phyloP scores from a whole-genome alignment of 2,797 vertebrate genomes.

The Parambassis ranga region DNA sequence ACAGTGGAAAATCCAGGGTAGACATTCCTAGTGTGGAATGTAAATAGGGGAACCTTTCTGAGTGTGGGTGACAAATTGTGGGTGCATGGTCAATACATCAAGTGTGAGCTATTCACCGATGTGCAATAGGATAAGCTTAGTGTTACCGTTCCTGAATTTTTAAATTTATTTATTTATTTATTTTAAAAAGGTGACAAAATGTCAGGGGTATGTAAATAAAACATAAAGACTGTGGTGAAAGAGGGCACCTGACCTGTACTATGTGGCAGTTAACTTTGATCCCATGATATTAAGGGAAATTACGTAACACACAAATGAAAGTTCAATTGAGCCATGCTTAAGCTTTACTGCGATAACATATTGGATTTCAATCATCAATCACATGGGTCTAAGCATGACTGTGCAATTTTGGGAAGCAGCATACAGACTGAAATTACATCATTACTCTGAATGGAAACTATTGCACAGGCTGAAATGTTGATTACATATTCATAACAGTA shows the following conservation, averaged over 20 bases:
- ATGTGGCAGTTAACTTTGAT: not conserved
- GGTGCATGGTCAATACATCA: slow-evolving; percentile 40
- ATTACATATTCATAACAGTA: not conserved
- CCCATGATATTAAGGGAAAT: not conserved
- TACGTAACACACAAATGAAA: not conserved
- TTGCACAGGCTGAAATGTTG: not conserved
- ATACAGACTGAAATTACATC: not conserved
- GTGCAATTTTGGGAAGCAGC: not conserved
- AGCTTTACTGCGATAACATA: not conserved
- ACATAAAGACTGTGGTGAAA: too few relatives aligned
- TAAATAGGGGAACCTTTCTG: slow-evolving; percentile 70
- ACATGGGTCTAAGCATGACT: not conserved
- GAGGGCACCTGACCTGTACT: too few relatives aligned
- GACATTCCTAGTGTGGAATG: slow-evolving; percentile 68
- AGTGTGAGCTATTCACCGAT: slow-evolving; percentile 21
- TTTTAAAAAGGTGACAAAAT: too few relatives aligned
- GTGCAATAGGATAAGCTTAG: not conserved
- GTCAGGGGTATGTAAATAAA: too few relatives aligned
- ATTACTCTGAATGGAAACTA: not conserved
- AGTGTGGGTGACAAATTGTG: slow-evolving; percentile 47
- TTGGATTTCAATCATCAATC: not conserved
- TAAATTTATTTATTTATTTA: too few relatives aligned
- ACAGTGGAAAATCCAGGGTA: slow-evolving; percentile 70
- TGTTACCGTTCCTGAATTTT: not conserved
- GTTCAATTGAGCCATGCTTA: not conserved